Evolutionary conservation across 2,888 invertebrate species (phyloP).

Genomic region (Drosophila rubida): DNA sequence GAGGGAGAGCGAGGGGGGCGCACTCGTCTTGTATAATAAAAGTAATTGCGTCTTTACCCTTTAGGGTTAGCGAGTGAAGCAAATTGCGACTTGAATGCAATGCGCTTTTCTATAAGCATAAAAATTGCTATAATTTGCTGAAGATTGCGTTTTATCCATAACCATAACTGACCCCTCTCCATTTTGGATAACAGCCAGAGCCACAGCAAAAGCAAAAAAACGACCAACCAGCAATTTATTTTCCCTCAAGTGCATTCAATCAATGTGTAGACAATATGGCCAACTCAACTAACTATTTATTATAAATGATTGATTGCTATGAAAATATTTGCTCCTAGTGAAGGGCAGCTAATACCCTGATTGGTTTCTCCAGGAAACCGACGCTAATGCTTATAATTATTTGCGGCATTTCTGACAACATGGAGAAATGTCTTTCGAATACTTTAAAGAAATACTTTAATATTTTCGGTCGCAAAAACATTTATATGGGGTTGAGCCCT

Average conservation of each 20-base stretch:
- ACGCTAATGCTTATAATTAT: neutral
- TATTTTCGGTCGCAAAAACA: neutral
- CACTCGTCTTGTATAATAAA: slow-evolving; percentile 71
- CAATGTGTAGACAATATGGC: slow-evolving; percentile 67
- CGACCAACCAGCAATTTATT: slow-evolving; percentile 63
- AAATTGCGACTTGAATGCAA: slow-evolving; percentile 69
- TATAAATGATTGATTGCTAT: slow-evolving; percentile 70
- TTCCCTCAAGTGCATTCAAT: slow-evolving; percentile 59
- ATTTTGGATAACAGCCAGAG: neutral
- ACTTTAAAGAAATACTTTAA: neutral
- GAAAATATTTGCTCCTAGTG: slow-evolving; percentile 5
- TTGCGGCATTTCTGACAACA: neutral
- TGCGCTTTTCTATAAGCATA: slow-evolving; percentile 75
- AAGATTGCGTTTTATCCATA: slow-evolving; percentile 79
- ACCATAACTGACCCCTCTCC: slow-evolving; percentile 53
- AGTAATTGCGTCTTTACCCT: slow-evolving; percentile 83
- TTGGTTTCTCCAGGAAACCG: neutral
- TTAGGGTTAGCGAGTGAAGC: slow-evolving; percentile 81
- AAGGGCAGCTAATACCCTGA: slow-evolving; percentile 19
- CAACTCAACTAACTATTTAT: slow-evolving; percentile 56
- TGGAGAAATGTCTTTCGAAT: neutral
- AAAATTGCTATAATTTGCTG: slow-evolving; percentile 83
- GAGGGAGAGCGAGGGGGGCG: slow-evolving; percentile 6
- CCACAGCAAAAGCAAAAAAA: neutral
- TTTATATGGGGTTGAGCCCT: slow-evolving; percentile 5